These are phyloP conservation scores for Rhyacophila brunnea DNA, from an alignment of 1,140 invertebrate genomes.

Conservation along the genomic window DNA sequence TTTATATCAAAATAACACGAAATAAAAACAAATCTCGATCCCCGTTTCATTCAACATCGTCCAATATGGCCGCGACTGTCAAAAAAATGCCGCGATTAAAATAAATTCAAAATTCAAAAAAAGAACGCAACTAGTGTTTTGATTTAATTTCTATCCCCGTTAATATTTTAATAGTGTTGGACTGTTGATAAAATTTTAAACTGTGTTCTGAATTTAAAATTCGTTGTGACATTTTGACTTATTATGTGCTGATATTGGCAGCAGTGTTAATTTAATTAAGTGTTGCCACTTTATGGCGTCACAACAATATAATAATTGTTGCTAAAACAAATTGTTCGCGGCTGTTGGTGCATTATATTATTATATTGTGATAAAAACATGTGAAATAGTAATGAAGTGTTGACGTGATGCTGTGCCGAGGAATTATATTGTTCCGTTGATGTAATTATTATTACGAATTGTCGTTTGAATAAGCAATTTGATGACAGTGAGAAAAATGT, in stretches of 20 bases:
- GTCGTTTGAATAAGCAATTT: constrained; percentile 7
- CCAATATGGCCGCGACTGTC: background rate
- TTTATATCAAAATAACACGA: constrained; percentile 12
- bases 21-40: constrained; percentile 7
- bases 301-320: background rate
- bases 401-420: background rate
- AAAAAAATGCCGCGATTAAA: background rate
- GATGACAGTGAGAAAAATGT: constrained; percentile 9
- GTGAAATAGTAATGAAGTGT: constrained; percentile 3
- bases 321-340: background rate
- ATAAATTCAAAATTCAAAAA: background rate
- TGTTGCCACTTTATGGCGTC: background rate
- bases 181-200: background rate
- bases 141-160: background rate
- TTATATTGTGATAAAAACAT: background rate
- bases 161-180: too few relatives aligned
- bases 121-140: background rate
- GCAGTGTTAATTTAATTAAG: constrained; percentile 5
- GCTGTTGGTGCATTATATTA: constrained; percentile 3
- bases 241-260: constrained; percentile 8
- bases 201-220: background rate
- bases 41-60: background rate
- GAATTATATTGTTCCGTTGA: constrained; percentile 15
- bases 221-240: background rate
- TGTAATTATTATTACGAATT: constrained; percentile 15